phyloP scores from a whole-genome alignment of 2,797 vertebrate species.

The Muscicapa striata region DNA sequence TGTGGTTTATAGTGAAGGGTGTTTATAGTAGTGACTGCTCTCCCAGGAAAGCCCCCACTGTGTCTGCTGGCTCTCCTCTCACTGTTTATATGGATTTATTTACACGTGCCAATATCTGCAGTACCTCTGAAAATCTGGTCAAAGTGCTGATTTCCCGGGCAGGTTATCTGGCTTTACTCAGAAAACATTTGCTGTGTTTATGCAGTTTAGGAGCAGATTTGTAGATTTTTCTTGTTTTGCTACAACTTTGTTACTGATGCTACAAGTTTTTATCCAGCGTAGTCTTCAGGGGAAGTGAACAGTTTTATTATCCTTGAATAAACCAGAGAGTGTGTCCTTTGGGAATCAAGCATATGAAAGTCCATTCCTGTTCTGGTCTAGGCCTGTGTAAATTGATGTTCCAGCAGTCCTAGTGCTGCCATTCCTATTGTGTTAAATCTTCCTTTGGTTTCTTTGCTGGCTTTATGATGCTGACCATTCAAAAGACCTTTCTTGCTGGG shows the following conservation, averaged over 20 bases:
- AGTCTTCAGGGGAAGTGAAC: background rate
- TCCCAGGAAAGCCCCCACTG: background rate
- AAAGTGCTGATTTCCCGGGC: background rate
- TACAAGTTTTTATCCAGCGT: background rate
- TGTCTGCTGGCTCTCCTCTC: background rate
- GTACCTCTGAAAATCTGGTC: background rate
- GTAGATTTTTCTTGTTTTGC: background rate
- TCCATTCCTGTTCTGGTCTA: background rate
- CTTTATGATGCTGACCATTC: background rate
- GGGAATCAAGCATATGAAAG: background rate
- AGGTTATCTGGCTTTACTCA: background rate
- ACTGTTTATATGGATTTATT: background rate
- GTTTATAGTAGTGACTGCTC: background rate
- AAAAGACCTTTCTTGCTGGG: background rate
- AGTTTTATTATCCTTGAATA: background rate
- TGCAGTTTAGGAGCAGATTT: background rate
- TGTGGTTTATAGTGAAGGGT: background rate
- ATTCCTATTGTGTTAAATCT: background rate
- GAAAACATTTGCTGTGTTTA: fast-evolving
- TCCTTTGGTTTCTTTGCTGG: background rate
- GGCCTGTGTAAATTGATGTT: background rate
- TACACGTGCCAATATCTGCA: background rate
- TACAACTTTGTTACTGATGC: background rate
- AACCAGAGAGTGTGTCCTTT: background rate
- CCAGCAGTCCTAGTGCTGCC: background rate